Evolutionary conservation across 2,888 invertebrate genomes (phyloP).

Genomic region (Oxystoma pomonae): DNA sequence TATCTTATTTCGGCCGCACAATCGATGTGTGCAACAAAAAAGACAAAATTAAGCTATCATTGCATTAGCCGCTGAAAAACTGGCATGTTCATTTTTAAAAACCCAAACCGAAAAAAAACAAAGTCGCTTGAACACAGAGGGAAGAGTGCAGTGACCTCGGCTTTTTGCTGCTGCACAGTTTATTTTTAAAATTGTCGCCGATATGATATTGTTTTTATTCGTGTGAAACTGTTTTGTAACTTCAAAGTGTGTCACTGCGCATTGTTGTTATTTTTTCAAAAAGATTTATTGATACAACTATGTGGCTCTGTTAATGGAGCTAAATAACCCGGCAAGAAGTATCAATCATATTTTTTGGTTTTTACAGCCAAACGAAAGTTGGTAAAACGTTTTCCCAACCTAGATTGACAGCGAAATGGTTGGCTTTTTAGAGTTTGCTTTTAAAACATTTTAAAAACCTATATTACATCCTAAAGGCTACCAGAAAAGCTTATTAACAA

Average conservation of each 20-base stretch:
- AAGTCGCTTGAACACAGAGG: background rate
- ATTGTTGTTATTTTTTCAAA: slow-evolving; percentile 10
- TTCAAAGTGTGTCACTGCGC: slow-evolving; percentile 23
- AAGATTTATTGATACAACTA: background rate
- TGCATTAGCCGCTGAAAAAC: background rate
- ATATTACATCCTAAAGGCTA: no score
- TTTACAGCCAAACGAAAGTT: no score
- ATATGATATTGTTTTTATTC: slow-evolving; percentile 22
- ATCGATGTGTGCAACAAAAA: background rate
- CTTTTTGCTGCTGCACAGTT: slow-evolving; percentile 21
- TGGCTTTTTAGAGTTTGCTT: no score
- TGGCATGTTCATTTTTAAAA: background rate
- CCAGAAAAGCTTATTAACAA: no score
- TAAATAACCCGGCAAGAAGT: no score
- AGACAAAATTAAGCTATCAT: background rate
- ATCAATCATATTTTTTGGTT: no score
- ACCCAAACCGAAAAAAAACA: background rate
- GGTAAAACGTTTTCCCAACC: no score
- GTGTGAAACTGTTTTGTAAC: slow-evolving; percentile 15
- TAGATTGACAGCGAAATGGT: no score
- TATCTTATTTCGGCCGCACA: no score
- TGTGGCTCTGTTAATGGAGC: no score
- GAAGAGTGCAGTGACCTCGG: slow-evolving; percentile 1
- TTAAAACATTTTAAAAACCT: no score
- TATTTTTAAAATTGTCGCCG: slow-evolving; percentile 22